Evolutionary conservation across 2,888 invertebrate species (phyloP), one percentile per base, ranked within the genome.

Genomic region (Epinotia bilunana): DNA sequence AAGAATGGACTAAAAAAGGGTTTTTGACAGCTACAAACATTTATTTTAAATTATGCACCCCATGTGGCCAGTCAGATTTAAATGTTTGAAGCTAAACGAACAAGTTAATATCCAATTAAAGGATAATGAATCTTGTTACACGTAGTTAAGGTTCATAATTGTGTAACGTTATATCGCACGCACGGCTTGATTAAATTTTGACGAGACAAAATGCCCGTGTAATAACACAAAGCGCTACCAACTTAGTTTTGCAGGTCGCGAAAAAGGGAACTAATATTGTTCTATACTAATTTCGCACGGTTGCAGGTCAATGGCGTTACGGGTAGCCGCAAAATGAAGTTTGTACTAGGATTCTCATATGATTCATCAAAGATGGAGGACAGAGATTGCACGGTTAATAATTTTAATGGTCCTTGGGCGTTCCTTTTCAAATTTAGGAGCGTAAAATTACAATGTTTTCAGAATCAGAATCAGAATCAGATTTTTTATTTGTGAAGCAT

Each of bases 321-420:
- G 46, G 9, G 49, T 9, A 12, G 33, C 60, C 5, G 61, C 53
- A 61, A 18, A 70, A 7, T 4, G n/a, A 61, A 53, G 33, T 61
- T 53, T 13, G 70, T 61, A 28, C 18, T 61, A 0, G n/a, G 5
- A 49, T 49, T 62, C 28, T 60, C 70, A 60, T 63, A 63, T 49
- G 39, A 70, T 73, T 64, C 63, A 77, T 63, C 67, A 76, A 55
- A 71, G 73, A 72, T 74, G 70, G 65, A 23, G 53, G 49, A 20
- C 61, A 49, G 23, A 74, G 79, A 79, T 79, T 78, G 78, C 61
- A 43, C 33, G 68, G 28, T 73, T 76, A 74, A 79, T 79, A 72
- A 74, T 64, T 77, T 73, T 78, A 79, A 79, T 78, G 77, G 78
- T 28, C 67, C 33, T 12, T 71, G 58, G 11, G 20, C 53, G 11